Evolutionary conservation across 1,140 invertebrate genomes (phyloP).

Genomic region (Pachyrhynchus sulphureomaculatus): DNA sequence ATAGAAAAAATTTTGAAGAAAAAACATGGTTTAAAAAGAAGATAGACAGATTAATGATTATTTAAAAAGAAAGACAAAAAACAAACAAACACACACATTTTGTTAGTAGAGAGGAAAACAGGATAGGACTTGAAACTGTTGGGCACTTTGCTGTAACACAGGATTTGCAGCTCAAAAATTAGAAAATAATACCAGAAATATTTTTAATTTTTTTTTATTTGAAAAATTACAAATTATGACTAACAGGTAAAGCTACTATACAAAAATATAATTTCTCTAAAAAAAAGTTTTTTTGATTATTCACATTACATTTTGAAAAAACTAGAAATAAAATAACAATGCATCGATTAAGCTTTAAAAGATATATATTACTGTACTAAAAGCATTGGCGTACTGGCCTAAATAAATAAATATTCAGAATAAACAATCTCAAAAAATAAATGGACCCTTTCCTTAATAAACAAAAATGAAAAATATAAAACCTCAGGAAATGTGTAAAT

Average conservation of each 20-base stretch:
- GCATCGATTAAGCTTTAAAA: background rate
- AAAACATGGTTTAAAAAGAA: no score
- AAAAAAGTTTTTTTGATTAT: background rate
- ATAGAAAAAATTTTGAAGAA: no score
- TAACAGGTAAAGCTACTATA: conserved; percentile 9
- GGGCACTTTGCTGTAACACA: no score
- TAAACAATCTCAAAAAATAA: background rate
- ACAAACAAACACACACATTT: conserved; percentile 29
- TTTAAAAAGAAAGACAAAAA: conserved; percentile 11
- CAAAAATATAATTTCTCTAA: conserved; percentile 15
- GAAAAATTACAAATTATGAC: conserved; percentile 22
- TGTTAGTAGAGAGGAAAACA: conserved; percentile 25
- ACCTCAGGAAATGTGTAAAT: background rate
- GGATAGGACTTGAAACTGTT: no score
- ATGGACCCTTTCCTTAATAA: conserved; percentile 3
- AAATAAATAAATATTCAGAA: no score
- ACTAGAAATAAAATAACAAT: no score
- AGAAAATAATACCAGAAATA: no score
- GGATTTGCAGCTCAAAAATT: no score
- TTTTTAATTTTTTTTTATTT: conserved; percentile 20
- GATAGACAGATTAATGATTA: background rate
- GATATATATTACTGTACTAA: no score
- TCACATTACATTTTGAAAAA: no score
- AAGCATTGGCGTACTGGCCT: no score
- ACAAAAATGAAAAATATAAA: background rate